Conservation (phyloP, 1,140 invertebrate species). For the Hyles vespertilio region DNA sequence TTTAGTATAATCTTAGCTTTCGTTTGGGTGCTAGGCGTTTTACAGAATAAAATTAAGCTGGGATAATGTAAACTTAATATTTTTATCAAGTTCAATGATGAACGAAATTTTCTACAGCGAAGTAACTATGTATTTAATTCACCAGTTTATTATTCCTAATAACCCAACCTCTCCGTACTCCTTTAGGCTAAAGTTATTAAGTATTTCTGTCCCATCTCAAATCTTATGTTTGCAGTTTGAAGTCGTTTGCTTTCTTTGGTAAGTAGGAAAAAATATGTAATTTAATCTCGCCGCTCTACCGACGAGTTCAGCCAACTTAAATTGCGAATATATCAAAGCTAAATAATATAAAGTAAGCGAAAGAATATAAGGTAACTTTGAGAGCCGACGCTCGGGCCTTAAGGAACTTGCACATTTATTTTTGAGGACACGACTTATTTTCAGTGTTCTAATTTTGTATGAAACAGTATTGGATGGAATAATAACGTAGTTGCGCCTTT, state of each 20-base stretch:
- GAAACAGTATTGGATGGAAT: too few species aligned
- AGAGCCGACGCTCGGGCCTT: constrained; percentile 37
- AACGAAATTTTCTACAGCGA: too few species aligned
- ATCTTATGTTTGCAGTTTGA: constrained; percentile 41
- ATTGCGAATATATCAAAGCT: constrained; percentile 73
- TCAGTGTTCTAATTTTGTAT: too few species aligned
- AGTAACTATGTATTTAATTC: too few species aligned
- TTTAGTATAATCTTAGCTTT: too few species aligned
- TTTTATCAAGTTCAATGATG: too few species aligned
- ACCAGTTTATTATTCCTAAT: too few species aligned
- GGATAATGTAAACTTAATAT: too few species aligned
- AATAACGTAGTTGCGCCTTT: too few species aligned
- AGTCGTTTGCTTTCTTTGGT: constrained; percentile 42
- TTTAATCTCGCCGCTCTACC: constrained; percentile 56
- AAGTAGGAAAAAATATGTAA: constrained; percentile 60
- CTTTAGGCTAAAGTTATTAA: background rate
- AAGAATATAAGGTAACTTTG: constrained; percentile 66
- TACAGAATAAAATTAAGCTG: too few species aligned
- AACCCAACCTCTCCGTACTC: constrained; percentile 11
- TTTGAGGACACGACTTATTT: background rate
- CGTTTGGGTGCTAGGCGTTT: too few species aligned
- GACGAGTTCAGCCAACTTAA: constrained; percentile 69
- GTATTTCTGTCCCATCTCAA: background rate
- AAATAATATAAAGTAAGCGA: constrained; percentile 69
- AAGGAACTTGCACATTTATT: constrained; percentile 30